These are phyloP conservation scores for Torymus tubicola DNA, from an alignment of 2,888 invertebrate species.

Conservation along the genomic window DNA sequence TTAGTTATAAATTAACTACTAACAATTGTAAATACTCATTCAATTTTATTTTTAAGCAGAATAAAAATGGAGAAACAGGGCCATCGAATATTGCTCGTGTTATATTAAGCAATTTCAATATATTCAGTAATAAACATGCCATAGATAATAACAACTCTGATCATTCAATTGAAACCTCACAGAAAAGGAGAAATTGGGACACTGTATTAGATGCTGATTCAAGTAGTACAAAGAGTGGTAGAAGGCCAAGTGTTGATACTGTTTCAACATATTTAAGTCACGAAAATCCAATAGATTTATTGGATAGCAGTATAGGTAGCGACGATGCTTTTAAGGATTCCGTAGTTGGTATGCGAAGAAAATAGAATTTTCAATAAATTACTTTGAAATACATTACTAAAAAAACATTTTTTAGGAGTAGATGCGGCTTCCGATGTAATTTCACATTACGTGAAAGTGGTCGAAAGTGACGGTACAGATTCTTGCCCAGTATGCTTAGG, in stretches of 20 bases:
- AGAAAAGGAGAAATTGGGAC: constrained; percentile 72
- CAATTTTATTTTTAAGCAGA: constrained; percentile 59
- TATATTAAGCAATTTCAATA: constrained; percentile 88
- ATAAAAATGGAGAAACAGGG: constrained; percentile 76
- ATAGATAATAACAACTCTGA: constrained; percentile 66
- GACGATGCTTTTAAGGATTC: constrained; percentile 83
- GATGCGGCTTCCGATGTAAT: constrained; percentile 81
- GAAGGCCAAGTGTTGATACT: constrained; percentile 91
- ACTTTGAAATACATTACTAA: constrained; percentile 27
- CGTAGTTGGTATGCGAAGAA: constrained; percentile 75
- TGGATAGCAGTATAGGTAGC: constrained; percentile 85
- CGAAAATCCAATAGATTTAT: constrained; percentile 85
- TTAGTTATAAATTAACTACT: not conserved
- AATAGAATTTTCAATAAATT: constrained; percentile 21
- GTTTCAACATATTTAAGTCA: constrained; percentile 93
- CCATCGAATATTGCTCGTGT: constrained; percentile 85
- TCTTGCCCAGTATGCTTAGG: constrained; percentile 85
- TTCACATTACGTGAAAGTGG: constrained; percentile 84
- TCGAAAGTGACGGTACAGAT: constrained; percentile 82
- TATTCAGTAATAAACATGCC: constrained; percentile 81
- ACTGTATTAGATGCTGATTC: constrained; percentile 82
- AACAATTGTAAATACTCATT: not conserved
- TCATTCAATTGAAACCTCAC: constrained; percentile 64
- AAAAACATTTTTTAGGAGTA: constrained; percentile 73
- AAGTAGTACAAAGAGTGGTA: constrained; percentile 85